A percentile compares a stretch with the other conserved stretches of the same genome.
phyloP scores from a whole-genome alignment of 2,113 vertebrate species.

The Esox niger region DNA sequence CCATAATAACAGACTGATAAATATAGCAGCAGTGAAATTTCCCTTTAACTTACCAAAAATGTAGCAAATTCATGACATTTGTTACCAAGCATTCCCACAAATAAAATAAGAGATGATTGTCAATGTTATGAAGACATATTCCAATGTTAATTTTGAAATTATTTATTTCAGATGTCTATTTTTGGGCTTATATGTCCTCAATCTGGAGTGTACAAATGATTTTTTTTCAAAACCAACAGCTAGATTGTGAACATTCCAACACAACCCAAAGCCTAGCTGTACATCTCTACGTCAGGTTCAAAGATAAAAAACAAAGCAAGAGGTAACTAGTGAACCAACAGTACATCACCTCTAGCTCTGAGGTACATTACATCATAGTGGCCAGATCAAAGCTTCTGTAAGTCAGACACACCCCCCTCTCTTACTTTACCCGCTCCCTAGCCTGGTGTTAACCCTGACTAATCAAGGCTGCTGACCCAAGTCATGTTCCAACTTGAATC shows the following conservation, averaged over 20 bases:
- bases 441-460: conserved; percentile 15
- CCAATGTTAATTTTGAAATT: too few relatives aligned
- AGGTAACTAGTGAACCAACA: background rate
- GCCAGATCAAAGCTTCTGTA: conserved; percentile 49
- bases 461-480: conserved; percentile 9
- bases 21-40: too few relatives aligned
- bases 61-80: too few relatives aligned
- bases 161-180: too few relatives aligned
- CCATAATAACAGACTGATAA: too few relatives aligned
- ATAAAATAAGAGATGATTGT: too few relatives aligned
- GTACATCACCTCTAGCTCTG: conserved; percentile 18
- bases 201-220: too few relatives aligned
- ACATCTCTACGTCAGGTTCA: conserved; percentile 32
- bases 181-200: too few relatives aligned
- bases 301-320: conserved; percentile 2
- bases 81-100: too few relatives aligned
- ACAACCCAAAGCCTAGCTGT: conserved; percentile 27
- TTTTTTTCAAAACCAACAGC: too few relatives aligned
- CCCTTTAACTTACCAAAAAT: background rate
- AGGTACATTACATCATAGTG: background rate
- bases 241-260: too few relatives aligned
- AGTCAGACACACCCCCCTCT: conserved; percentile 25
- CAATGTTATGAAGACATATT: too few relatives aligned
- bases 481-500: conserved; percentile 56
- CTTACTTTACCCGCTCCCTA: conserved; percentile 29